Conservation (phyloP, 2,888 invertebrate genomes). For the Rhaphigaster nebulosa region DNA sequence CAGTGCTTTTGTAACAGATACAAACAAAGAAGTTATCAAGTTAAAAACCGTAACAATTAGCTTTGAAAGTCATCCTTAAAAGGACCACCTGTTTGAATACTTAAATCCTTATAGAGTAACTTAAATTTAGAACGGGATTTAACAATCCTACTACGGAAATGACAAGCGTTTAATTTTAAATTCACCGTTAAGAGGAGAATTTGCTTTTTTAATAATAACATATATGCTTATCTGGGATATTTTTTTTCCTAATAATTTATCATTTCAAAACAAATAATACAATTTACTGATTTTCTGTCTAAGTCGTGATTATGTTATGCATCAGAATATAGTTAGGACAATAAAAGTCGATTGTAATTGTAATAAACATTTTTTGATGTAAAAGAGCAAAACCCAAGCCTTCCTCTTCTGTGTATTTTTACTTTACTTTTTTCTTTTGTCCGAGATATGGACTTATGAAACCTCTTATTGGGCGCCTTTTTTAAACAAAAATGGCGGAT, state of each 20-base stretch:
- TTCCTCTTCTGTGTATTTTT: no score
- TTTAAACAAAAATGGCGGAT: no score
- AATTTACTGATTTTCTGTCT: not conserved
- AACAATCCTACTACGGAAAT: not conserved
- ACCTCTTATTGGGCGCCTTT: no score
- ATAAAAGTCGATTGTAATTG: no score
- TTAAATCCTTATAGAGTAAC: not conserved
- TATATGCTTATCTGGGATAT: not conserved
- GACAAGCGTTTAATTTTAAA: not conserved
- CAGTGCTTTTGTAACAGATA: not conserved
- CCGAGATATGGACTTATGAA: no score
- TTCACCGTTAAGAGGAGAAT: not conserved
- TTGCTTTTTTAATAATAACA: not conserved
- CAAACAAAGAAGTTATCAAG: slow-evolving; percentile 9
- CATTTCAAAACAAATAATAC: not conserved
- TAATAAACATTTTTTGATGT: no score
- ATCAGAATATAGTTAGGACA: no score
- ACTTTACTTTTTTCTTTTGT: no score
- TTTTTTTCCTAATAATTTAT: not conserved
- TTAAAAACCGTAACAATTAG: slow-evolving; percentile 27
- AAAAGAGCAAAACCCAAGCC: no score
- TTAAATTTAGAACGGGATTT: not conserved
- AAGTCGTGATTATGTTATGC: no score
- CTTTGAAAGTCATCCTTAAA: not conserved
- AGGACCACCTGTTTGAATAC: slow-evolving; percentile 16